These are phyloP conservation scores for Rissa tridactyla DNA, from an alignment of 2,113 vertebrate genomes.

Conservation along the genomic window DNA sequence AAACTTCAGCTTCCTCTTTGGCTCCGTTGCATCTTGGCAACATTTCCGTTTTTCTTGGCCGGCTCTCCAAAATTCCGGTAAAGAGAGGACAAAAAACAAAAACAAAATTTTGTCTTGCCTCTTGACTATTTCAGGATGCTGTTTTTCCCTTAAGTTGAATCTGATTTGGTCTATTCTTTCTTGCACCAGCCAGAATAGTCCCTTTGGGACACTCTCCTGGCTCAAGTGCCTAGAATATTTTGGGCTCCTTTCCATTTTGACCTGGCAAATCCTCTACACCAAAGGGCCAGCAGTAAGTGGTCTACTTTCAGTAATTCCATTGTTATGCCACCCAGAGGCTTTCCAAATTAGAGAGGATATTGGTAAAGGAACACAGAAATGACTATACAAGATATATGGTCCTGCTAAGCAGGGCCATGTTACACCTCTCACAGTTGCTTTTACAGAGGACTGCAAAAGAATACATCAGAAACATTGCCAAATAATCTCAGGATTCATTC, in stretches of 20 bases:
- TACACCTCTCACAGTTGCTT: not conserved
- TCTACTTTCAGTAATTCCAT: not conserved
- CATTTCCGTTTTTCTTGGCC: not conserved
- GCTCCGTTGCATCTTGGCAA: not conserved
- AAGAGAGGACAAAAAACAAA: not conserved
- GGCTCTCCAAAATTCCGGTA: not conserved
- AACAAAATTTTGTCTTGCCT: not conserved
- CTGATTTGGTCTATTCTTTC: not conserved
- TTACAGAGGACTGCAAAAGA: not conserved
- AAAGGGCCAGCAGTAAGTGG: not conserved
- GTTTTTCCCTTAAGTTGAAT: not conserved
- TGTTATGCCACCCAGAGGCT: not conserved
- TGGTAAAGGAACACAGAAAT: not conserved
- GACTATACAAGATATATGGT: not conserved
- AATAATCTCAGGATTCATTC: not conserved
- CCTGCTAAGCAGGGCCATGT: not conserved
- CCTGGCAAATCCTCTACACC: not conserved
- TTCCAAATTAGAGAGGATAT: not conserved
- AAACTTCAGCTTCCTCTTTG: slow-evolving; percentile 39
- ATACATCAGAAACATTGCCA: not conserved
- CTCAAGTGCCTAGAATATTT: not conserved
- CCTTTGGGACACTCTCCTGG: not conserved
- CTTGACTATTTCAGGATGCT: not conserved
- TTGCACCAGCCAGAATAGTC: not conserved
- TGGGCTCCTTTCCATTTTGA: not conserved